These are phyloP conservation scores for Arothron firmamentum DNA, from an alignment of 2,113 vertebrate genomes.

Conservation along the genomic window DNA sequence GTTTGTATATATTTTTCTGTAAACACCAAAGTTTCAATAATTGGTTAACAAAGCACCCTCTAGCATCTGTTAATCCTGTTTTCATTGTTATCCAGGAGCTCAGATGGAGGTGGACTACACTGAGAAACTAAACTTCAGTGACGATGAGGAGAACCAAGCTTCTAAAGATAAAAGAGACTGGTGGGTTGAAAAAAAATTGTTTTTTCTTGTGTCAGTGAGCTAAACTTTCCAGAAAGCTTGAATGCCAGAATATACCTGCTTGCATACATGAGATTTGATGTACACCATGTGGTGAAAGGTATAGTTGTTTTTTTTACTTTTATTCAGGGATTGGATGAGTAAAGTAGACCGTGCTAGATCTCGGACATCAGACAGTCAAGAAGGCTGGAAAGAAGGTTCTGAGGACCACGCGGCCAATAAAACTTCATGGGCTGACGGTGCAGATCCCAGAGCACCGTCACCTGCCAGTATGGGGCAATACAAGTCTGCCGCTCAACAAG, in stretches of 20 bases:
- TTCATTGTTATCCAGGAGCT: slow-evolving; percentile 76
- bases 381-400: slow-evolving; percentile 77
- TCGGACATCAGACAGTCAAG: slow-evolving; percentile 76
- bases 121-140: slow-evolving; percentile 97
- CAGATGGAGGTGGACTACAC: slow-evolving; percentile 99
- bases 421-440: slow-evolving; percentile 57
- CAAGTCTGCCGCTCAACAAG: slow-evolving; percentile 72
- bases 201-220: not conserved
- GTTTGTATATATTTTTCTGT: slow-evolving; percentile 63
- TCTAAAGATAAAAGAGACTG: slow-evolving; percentile 86
- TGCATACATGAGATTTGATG: no score
- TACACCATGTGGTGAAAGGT: no score
- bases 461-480: slow-evolving; percentile 71
- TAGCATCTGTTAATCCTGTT: slow-evolving; percentile 1
- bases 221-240: not conserved
- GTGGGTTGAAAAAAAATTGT: slow-evolving; percentile 62
- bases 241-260: not conserved
- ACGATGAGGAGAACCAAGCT: slow-evolving; percentile 93
- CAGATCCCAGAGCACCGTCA: slow-evolving; percentile 71
- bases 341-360: slow-evolving; percentile 78
- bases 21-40: not conserved
- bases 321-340: slow-evolving; percentile 74
- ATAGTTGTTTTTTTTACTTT: not conserved
- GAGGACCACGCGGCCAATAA: slow-evolving; percentile 78
- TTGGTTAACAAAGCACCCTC: not conserved